These are phyloP conservation scores for Archilochus colubris DNA, from an alignment of 2,113 vertebrate species.

Conservation along the genomic window DNA sequence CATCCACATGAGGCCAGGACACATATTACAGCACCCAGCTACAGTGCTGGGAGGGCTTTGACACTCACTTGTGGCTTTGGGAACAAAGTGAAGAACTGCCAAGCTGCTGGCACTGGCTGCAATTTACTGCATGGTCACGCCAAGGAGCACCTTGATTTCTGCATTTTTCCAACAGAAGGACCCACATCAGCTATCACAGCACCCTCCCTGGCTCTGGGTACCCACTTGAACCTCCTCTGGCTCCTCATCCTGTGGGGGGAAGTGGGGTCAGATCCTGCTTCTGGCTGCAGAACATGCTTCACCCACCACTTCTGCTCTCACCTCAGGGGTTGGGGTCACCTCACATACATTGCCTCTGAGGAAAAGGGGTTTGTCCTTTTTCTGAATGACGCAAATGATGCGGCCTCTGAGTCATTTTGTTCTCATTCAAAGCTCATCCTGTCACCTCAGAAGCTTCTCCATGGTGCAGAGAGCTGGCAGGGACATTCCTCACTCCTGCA, in stretches of 20 bases:
- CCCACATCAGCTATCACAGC: accelerated
- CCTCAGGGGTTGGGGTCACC: accelerated
- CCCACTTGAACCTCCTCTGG: not conserved
- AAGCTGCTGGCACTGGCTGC: not conserved
- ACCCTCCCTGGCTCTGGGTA: not conserved
- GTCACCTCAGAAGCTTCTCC: not conserved
- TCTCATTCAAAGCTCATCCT: not conserved
- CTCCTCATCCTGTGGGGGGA: not conserved
- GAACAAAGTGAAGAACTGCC: not conserved
- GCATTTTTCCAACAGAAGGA: not conserved
- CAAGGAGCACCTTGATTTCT: not conserved
- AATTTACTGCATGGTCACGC: accelerated
- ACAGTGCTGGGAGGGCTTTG: not conserved
- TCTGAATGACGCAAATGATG: accelerated
- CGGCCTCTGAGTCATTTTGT: not conserved
- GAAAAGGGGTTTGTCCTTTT: not conserved
- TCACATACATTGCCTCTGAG: not conserved
- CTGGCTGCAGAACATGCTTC: not conserved
- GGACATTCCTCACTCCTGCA: not conserved
- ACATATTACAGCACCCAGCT: accelerated
- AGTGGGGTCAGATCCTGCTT: not conserved
- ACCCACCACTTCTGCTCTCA: not conserved
- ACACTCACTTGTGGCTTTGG: not conserved
- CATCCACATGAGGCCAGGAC: not conserved
- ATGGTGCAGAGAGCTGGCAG: not conserved